Percentiles rank a stretch among this genome's conserved stretches.
Evolutionary conservation across 2,113 vertebrate genomes (phyloP).

Genomic region (Tretioscincus oriximinensis): DNA sequence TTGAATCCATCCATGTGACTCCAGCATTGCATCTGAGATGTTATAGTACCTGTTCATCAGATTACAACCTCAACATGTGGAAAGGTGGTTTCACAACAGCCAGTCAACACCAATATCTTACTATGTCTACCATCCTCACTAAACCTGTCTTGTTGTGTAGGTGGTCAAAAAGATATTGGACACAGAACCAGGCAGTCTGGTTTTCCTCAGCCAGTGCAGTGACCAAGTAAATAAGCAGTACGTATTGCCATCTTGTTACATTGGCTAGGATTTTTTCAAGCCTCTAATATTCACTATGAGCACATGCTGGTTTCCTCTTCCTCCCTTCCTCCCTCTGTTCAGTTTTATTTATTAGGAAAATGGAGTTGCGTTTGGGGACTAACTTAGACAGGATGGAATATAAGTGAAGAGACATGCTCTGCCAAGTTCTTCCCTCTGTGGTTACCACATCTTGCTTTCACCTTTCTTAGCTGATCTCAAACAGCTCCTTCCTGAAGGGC

Average conservation of each 20-base stretch:
- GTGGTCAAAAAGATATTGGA: neutral
- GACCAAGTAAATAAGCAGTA: neutral
- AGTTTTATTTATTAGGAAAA: constrained; percentile 14
- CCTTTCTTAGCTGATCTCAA: constrained; percentile 17
- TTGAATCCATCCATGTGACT: too few relatives aligned
- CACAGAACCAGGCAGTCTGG: neutral
- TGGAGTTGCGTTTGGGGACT: constrained; percentile 32
- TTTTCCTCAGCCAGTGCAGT: too few relatives aligned
- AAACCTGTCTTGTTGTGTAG: neutral
- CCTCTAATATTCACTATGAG: constrained; percentile 3
- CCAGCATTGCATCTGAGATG: too few relatives aligned
- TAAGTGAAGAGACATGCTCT: constrained; percentile 32
- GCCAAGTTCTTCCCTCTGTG: constrained; percentile 12
- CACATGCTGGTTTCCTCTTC: neutral
- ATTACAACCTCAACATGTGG: neutral
- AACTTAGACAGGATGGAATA: neutral
- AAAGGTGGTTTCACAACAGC: neutral
- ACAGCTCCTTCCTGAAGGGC: constrained; percentile 28
- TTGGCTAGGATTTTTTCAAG: neutral
- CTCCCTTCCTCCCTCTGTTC: neutral
- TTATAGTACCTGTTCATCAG: neutral
- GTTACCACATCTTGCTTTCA: constrained; percentile 10
- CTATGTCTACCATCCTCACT: neutral
- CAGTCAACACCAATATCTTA: neutral
- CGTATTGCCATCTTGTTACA: neutral